These are phyloP conservation scores for Lasius platythorax DNA, from an alignment of 2,888 invertebrate species.

Conservation along the genomic window DNA sequence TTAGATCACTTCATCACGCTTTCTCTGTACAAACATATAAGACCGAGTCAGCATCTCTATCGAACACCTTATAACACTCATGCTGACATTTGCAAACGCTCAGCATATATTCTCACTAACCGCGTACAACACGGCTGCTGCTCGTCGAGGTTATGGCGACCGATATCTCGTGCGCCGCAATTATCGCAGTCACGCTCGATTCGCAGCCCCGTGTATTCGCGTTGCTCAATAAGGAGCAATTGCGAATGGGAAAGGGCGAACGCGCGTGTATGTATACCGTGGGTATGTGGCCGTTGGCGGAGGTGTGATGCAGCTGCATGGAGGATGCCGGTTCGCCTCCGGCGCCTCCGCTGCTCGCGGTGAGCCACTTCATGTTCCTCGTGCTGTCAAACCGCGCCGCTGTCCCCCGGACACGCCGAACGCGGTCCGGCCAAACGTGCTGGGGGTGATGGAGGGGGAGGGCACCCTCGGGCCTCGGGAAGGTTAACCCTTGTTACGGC, in stretches of 20 bases:
- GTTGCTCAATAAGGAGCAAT: background rate
- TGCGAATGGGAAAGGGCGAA: background rate
- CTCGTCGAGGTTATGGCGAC: constrained; percentile 64
- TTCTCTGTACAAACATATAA: background rate
- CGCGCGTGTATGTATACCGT: constrained; percentile 76
- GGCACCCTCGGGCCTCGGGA: constrained; percentile 52
- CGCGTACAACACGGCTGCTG: background rate
- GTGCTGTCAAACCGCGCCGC: constrained; percentile 74
- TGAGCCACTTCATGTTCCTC: constrained; percentile 84
- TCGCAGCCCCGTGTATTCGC: background rate
- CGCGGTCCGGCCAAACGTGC: constrained; percentile 54
- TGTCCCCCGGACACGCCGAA: constrained; percentile 60
- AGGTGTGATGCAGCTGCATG: constrained; percentile 85
- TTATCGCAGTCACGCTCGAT: background rate
- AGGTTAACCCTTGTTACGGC: constrained; percentile 65
- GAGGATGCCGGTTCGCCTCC: constrained; percentile 89
- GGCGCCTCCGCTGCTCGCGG: constrained; percentile 88
- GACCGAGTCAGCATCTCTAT: background rate
- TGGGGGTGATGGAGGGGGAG: constrained; percentile 20
- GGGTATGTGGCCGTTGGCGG: constrained; percentile 85
- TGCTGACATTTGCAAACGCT: constrained; percentile 42
- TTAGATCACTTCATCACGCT: background rate
- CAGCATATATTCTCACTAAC: background rate
- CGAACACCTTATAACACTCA: background rate
- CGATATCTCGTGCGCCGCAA: constrained; percentile 31